Evolutionary conservation across 2,797 vertebrate genomes (phyloP).

Genomic region (Cephalopachus bancanus): DNA sequence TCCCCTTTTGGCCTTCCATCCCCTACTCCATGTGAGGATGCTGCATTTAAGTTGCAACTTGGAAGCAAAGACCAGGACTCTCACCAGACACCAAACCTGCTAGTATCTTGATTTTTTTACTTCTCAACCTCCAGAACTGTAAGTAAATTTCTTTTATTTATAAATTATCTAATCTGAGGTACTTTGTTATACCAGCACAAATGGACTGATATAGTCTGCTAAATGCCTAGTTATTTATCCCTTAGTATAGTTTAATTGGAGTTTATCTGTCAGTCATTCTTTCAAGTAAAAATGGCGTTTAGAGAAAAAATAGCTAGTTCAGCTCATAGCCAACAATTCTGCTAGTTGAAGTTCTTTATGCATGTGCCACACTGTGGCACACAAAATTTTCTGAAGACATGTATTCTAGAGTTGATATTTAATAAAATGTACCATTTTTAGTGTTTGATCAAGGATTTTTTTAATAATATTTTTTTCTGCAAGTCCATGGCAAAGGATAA

Average conservation of each 20-base stretch:
- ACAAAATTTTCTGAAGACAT: background rate
- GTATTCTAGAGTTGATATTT: background rate
- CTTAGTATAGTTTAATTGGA: background rate
- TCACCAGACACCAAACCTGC: background rate
- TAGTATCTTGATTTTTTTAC: background rate
- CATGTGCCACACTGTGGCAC: background rate
- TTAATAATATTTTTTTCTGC: background rate
- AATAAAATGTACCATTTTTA: constrained; percentile 4
- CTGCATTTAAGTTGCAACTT: background rate
- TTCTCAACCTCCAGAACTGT: background rate
- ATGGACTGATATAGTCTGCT: background rate
- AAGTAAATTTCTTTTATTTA: background rate
- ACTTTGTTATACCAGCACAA: background rate
- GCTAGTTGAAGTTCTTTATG: background rate
- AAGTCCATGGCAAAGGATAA: background rate
- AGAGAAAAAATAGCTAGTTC: background rate
- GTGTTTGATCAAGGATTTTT: background rate
- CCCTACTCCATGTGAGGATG: background rate
- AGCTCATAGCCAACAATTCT: background rate
- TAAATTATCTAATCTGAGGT: background rate
- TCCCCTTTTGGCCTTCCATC: background rate
- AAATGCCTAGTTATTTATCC: background rate
- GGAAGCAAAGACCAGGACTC: background rate
- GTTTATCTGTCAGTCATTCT: background rate
- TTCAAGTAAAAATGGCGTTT: background rate